A percentile compares a stretch with the other conserved stretches of the same genome.
Evolutionary conservation across 2,797 vertebrate genomes (phyloP).

Genomic region (Gobio occitaniae): DNA sequence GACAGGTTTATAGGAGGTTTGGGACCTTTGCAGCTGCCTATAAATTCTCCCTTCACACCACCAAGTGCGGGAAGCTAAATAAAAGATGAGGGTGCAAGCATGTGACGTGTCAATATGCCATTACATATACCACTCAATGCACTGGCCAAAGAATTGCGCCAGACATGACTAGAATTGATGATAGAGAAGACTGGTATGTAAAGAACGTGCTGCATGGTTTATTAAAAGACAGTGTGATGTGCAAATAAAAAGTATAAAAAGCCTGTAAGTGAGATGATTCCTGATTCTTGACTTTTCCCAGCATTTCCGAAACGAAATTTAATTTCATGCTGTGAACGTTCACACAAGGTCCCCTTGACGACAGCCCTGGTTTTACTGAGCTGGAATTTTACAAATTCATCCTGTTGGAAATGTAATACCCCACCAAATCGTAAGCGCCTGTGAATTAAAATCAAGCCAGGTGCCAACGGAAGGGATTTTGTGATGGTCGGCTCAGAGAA

Average conservation of each 20-base stretch:
- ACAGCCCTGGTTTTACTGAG: conserved; percentile 18
- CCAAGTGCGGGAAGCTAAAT: conserved; percentile 57
- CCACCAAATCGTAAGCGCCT: neutral
- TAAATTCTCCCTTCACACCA: conserved; percentile 47
- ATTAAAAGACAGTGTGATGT: neutral
- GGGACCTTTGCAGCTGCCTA: conserved; percentile 56
- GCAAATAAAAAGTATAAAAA: conserved; percentile 4
- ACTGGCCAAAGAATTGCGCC: conserved; percentile 27
- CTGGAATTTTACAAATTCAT: neutral
- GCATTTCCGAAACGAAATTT: neutral
- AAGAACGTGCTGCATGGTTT: neutral
- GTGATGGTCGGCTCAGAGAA: conserved; percentile 26
- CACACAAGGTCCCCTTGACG: neutral
- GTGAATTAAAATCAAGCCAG: conserved; percentile 45
- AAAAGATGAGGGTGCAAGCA: conserved; percentile 64
- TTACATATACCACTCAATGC: conserved; percentile 30
- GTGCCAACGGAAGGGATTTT: conserved; percentile 23
- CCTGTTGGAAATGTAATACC: conserved; percentile 3
- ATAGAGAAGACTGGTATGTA: neutral
- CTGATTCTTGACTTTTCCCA: neutral
- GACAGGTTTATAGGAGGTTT: conserved; percentile 62
- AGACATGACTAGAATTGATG: conserved; percentile 28
- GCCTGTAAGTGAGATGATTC: neutral
- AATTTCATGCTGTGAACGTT: neutral
- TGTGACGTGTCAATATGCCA: conserved; percentile 55